phyloP scores from a whole-genome alignment of 2,113 vertebrate genomes.

The Lagenorhynchus albirostris region DNA sequence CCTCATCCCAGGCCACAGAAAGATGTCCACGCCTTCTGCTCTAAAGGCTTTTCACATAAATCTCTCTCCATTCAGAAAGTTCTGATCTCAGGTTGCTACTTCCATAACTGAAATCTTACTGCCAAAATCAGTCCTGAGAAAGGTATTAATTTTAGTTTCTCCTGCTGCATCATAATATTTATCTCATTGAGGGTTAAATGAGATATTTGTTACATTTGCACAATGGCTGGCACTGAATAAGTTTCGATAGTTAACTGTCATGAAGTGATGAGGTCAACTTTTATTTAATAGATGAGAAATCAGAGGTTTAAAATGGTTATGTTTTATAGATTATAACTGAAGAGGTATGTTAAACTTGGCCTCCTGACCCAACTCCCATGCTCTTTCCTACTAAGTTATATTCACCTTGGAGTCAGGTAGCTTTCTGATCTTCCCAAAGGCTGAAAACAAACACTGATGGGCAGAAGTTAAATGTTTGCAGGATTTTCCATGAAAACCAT shows the following conservation, averaged over 20 bases:
- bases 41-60: neutral
- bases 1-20: neutral
- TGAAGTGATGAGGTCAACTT: neutral
- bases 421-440: neutral
- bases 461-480: neutral
- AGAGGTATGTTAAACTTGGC: neutral
- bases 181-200: neutral
- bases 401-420: neutral
- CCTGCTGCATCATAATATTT: neutral
- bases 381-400: neutral
- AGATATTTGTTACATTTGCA: neutral
- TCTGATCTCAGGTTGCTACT: neutral
- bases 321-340: neutral
- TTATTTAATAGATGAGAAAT: neutral
- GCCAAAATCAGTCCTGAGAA: neutral
- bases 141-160: conserved; percentile 6
- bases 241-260: neutral
- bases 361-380: neutral
- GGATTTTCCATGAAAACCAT: neutral
- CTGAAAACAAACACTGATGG: neutral
- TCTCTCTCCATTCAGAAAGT: neutral
- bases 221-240: neutral
- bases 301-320: neutral
- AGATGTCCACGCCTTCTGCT: neutral
- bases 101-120: neutral